These are phyloP conservation scores for Crotophaga sulcirostris DNA, from an alignment of 2,113 vertebrate genomes.

Conservation along the genomic window DNA sequence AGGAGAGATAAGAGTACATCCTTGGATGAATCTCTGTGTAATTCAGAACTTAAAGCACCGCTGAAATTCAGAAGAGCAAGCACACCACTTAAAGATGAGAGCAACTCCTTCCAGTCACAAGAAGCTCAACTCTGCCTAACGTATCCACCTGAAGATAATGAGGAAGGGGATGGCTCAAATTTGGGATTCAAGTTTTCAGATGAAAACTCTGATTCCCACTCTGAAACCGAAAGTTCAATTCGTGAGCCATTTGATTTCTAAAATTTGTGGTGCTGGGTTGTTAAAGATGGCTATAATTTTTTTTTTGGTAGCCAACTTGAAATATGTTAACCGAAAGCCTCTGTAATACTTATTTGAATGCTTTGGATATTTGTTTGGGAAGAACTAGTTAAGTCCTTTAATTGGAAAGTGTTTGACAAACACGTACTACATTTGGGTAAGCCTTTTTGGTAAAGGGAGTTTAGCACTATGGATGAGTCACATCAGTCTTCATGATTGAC, in stretches of 20 bases:
- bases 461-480: background rate
- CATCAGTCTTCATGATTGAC: background rate
- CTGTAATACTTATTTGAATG: background rate
- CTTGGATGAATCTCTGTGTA: background rate
- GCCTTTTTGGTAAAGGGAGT: background rate
- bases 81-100: background rate
- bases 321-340: background rate
- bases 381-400: background rate
- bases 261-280: background rate
- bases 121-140: background rate
- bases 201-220: conserved; percentile 31
- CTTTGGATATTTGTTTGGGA: background rate
- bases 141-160: background rate
- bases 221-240: conserved; percentile 33
- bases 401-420: background rate
- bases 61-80: conserved; percentile 5
- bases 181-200: conserved; percentile 57
- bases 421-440: background rate
- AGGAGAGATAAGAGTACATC: background rate
- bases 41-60: background rate
- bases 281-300: background rate
- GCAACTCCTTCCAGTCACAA: background rate
- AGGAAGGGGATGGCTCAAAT: background rate
- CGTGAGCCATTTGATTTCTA: conserved; percentile 67
- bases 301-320: background rate